phyloP scores from a whole-genome alignment of 1,140 invertebrate genomes.

The Phthorimaea operculella region DNA sequence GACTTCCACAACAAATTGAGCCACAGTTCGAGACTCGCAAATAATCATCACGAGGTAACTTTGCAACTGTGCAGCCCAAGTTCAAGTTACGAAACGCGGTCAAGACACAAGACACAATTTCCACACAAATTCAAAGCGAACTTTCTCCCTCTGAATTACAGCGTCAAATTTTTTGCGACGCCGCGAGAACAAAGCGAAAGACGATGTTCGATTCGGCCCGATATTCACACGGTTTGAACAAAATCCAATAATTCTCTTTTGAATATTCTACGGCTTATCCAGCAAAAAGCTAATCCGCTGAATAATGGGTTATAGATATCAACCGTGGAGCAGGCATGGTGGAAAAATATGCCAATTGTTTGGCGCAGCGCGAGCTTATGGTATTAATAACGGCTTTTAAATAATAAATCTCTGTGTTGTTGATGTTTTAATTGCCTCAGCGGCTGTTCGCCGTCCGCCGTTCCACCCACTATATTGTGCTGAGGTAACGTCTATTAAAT shows the following conservation, averaged over 20 bases:
- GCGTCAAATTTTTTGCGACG: too few species aligned
- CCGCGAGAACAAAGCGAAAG: constrained; percentile 21
- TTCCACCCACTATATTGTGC: background rate
- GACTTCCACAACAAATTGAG: constrained; percentile 49
- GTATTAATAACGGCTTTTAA: constrained; percentile 33
- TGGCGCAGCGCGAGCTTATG: constrained; percentile 25
- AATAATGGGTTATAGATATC: constrained; percentile 66
- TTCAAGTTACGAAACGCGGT: constrained; percentile 41
- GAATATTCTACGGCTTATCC: constrained; percentile 60
- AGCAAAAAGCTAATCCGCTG: constrained; percentile 63
- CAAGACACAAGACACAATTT: constrained; percentile 18
- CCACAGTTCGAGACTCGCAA: constrained; percentile 42
- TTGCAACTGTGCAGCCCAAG: constrained; percentile 11
- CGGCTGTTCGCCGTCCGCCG: constrained; percentile 7
- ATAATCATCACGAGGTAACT: constrained; percentile 53
- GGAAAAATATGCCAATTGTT: constrained; percentile 59
- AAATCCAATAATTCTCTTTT: constrained; percentile 64
- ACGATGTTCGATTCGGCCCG: constrained; percentile 20
- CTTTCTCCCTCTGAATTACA: background rate
- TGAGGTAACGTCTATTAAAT: background rate
- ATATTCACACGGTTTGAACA: constrained; percentile 39
- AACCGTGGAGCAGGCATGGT: constrained; percentile 48
- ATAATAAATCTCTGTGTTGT: constrained; percentile 30
- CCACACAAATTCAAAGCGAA: background rate
- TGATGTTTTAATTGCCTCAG: constrained; percentile 26